Base-by-base conservation (phyloP, 2,797 vertebrate genomes). In the Ambastaia sidthimunki region DNA sequence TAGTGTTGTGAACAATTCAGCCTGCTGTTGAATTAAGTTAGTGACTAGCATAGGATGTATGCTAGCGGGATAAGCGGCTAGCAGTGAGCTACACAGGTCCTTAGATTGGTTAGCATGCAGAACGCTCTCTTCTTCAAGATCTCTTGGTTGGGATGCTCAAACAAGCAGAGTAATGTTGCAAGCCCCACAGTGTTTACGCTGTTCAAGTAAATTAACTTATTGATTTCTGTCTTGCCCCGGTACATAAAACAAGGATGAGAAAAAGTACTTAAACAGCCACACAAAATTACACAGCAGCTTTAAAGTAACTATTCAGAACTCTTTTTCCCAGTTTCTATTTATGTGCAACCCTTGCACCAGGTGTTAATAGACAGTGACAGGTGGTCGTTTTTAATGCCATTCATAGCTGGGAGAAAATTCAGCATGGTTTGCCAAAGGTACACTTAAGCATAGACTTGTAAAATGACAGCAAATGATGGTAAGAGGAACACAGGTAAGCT, bases 371-470 rank as follows among this genome's bases (percentile, higher is more conserved):
- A 57, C 68, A 66, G 55, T 71, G 62, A 67, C 69, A 73, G 25
- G 48, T 60, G 74, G 25, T 47, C 21, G 0, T 74, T 54, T 34
- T 59, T 48, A 23, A 66, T 74, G 70, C 54, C 7, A 4, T 44
- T 72, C 28, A 16, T 0, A 25, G 23, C 25, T 47, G 12, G 9
- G 19, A 41, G 41, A 72, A 60, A 19, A n/a, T 52, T 28, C 54
- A 18, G n/a, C 65, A n/a, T 60, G 47, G 54, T 54, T 78, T 69
- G 63, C 63, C 44, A 71, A 54, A 78, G n/a, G 65, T 19, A 72
- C n/a, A 13, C 23, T 50, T 15, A 48, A 70, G 25, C 59, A 60
- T 10, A 44, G 21, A 63, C 44, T 28, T 47, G 28, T 68, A 13
- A 59, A 57, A 21, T 71, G 67, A 71, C 16, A 52, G 70, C 16